A percentile compares a stretch with the other conserved stretches of the same genome.
These are phyloP conservation scores for Epizoanthus illoricatus DNA, from an alignment of 92 coral and sea anemone species.

Conservation along the genomic window DNA sequence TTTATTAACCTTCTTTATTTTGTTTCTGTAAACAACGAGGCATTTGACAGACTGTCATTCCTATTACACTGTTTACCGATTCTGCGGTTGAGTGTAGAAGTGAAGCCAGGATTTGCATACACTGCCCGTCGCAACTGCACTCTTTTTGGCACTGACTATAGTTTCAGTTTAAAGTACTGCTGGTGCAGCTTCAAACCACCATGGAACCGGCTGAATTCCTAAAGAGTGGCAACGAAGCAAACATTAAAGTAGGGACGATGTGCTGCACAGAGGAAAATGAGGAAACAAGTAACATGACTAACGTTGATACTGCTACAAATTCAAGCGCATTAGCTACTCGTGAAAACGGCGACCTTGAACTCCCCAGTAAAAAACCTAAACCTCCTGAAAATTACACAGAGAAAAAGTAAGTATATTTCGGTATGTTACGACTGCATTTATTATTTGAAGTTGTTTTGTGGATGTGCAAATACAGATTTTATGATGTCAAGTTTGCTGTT, in stretches of 20 bases:
- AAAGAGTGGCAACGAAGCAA: conserved; percentile 9
- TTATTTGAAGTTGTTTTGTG: background rate
- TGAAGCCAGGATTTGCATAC: background rate
- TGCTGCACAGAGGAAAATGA: background rate
- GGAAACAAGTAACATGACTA: conserved; percentile 12
- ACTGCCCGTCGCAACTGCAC: background rate
- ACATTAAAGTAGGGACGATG: background rate
- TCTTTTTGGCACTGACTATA: background rate
- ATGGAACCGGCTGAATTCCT: conserved; percentile 17
- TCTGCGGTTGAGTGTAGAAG: background rate
- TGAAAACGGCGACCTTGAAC: background rate
- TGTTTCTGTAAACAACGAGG: background rate
- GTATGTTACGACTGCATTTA: background rate
- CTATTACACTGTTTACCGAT: conserved; percentile 1
- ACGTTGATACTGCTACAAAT: background rate
- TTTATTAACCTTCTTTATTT: background rate
- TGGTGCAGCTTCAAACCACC: background rate
- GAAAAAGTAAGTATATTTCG: conserved; percentile 12
- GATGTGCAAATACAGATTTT: background rate
- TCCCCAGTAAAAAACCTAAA: background rate
- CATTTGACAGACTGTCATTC: background rate
- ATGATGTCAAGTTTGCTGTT: background rate
- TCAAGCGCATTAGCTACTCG: background rate
- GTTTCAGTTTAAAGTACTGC: background rate
- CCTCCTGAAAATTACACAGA: conserved; percentile 8